A percentile compares a stretch with the other conserved stretches of the same genome.
phyloP scores from a whole-genome alignment of 23 tunicate genomes.

The Botrylloides violaceus region DNA sequence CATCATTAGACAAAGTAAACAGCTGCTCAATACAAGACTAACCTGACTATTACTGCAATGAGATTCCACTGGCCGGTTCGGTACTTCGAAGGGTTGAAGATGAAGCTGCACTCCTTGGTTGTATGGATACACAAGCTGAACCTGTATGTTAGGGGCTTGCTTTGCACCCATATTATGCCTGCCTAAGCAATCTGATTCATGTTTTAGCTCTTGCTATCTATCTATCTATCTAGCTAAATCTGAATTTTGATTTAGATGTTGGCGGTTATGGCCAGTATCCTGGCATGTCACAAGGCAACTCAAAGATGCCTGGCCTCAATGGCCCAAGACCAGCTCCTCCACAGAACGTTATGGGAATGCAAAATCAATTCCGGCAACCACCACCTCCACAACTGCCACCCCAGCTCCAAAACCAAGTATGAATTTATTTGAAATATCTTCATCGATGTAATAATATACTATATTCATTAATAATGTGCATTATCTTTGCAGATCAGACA shows the following conservation, averaged over 20 bases:
- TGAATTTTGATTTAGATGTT: neutral
- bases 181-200: too few relatives aligned
- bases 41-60: too few relatives aligned
- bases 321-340: conserved; percentile 51
- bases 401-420: conserved; percentile 51
- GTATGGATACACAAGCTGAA: too few relatives aligned
- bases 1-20: too few relatives aligned
- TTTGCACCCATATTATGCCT: too few relatives aligned
- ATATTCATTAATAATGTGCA: neutral
- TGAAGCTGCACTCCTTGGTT: too few relatives aligned
- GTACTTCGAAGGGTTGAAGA: too few relatives aligned
- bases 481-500: conserved; percentile 39
- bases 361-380: conserved; percentile 35
- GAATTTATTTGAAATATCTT: neutral
- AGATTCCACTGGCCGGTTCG: too few relatives aligned
- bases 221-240: neutral
- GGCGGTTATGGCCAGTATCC: neutral
- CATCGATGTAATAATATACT: neutral
- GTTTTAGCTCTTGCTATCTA: neutral
- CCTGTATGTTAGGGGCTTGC: too few relatives aligned
- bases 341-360: conserved; percentile 32
- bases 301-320: conserved; percentile 7
- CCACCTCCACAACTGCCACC: conserved; percentile 32
- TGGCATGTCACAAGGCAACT: neutral
- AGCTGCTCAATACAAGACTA: too few relatives aligned